A percentile compares a stretch with the other conserved stretches of the same genome.
phyloP scores from a whole-genome alignment of 2,888 invertebrate species.

The Peribatodes rhomboidaria region DNA sequence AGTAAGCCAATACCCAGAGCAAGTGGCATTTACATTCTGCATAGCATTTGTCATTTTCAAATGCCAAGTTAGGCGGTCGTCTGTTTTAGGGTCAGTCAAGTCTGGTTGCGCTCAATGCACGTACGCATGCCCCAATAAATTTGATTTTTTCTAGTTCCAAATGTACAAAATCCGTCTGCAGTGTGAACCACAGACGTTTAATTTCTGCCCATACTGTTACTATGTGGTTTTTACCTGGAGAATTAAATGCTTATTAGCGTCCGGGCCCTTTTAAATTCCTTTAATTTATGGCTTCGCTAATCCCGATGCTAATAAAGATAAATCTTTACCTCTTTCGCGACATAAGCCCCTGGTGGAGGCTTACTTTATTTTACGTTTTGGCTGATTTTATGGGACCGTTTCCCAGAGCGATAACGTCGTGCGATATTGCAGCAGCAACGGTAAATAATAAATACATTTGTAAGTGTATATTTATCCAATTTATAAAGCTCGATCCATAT shows the following conservation, averaged over 20 bases:
- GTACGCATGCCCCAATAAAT: no score
- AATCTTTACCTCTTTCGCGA: constrained; percentile 48
- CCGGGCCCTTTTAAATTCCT: constrained; percentile 63
- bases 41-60: no score
- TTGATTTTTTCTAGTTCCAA: not conserved
- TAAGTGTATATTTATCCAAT: not conserved
- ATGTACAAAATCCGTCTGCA: not conserved
- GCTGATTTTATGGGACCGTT: constrained; percentile 3
- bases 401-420: not conserved
- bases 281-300: constrained; percentile 64
- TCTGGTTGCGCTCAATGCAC: no score
- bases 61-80: no score
- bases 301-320: constrained; percentile 61
- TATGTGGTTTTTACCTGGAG: constrained; percentile 63
- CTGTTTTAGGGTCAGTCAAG: no score
- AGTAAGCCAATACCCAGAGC: no score
- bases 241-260: constrained; percentile 66
- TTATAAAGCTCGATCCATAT: no score
- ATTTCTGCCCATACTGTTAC: constrained; percentile 12
- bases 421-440: not conserved
- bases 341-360: constrained; percentile 35
- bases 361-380: constrained; percentile 20
- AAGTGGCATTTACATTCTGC: no score
- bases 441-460: not conserved
- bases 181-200: constrained; percentile 2